Conservation (phyloP, 2,888 invertebrate species). For the Acronicta alni region DNA sequence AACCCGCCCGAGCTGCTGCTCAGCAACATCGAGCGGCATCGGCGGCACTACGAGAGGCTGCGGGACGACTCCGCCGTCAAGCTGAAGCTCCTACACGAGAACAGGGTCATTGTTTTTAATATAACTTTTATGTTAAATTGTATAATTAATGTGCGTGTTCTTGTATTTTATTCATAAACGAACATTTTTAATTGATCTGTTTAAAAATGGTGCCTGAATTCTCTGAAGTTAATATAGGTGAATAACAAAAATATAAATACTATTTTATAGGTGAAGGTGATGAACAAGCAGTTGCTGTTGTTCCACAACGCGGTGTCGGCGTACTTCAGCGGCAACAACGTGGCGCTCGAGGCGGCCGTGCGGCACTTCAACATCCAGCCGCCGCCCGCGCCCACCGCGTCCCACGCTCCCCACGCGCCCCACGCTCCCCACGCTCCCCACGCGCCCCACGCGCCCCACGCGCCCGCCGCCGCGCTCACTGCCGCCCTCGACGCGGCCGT, state of each 20-base stretch:
- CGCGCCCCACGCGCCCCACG: slow-evolving; percentile 41
- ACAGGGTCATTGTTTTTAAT: slow-evolving; percentile 91
- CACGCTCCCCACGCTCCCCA: slow-evolving; percentile 45
- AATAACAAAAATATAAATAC: no score
- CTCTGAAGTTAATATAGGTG: no score
- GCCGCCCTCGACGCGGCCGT: background rate
- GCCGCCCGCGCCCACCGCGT: slow-evolving; percentile 31
- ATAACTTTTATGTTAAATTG: background rate
- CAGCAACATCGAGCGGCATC: slow-evolving; percentile 93
- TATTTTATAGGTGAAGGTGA: slow-evolving; percentile 95
- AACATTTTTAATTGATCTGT: no score
- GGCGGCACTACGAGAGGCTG: slow-evolving; percentile 97
- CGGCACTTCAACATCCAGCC: slow-evolving; percentile 97
- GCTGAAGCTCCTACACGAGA: slow-evolving; percentile 98
- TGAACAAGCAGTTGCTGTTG: slow-evolving; percentile 98
- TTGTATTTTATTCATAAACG: no score
- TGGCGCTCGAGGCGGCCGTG: slow-evolving; percentile 96
- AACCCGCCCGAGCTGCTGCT: slow-evolving; percentile 94
- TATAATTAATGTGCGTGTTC: no score
- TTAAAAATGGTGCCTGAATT: no score
- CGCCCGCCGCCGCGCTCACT: slow-evolving; percentile 17
- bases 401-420: slow-evolving; percentile 39
- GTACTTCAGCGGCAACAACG: slow-evolving; percentile 98
- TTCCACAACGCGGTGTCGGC: slow-evolving; percentile 99
- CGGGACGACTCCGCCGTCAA: slow-evolving; percentile 98